Base-by-base conservation (phyloP, 2,888 invertebrate species). In the Caenorhabditis imperialis region DNA sequence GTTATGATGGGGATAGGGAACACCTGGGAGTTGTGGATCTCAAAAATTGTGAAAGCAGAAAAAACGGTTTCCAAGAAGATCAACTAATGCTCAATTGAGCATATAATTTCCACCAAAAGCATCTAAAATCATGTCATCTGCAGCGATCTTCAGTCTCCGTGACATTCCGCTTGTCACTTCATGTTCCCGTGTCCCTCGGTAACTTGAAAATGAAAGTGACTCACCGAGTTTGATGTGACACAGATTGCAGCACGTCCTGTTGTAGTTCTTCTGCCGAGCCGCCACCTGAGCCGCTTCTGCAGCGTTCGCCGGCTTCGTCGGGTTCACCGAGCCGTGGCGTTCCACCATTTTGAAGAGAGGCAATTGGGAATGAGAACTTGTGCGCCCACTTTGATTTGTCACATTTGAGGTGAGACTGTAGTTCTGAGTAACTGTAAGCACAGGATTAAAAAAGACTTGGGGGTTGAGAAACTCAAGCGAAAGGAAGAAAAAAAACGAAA, bases 241-340 rank as follows among this genome's bases (percentile, higher is more conserved):
- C 65, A 84, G 76, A 55, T 84, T 81, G 63, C 85, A 85, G 73
- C 85, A 85, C 4, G 85, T 85, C 22, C 79, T 33, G 50, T 65
- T 50, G 27, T 57, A 55, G 37, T 57, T 57, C 25, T 65, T 65
- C 57, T 65, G 55, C 3, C 65, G 48, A 20, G 50, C 57, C 0
- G 65, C 65, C 18, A 57, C 40, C 35, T 55, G 55, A 16, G 57
- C 55, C 8, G 50, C 65, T 30, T 69, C 60, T 16, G 60, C 53
- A n/a, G 54, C 58, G 40, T 53, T 69, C 12, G 40, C 54, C 47
- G 60, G 38, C n/a, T 48, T 60, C 22, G 58, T 27, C 23, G 69
- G 47, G 33, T 48, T 53, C 47, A 69, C 50, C 22, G 57, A 48
- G 7, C 55, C 63, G 40, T 38, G 48, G 35, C 65, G 65, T 40